Conservation (phyloP, 2,888 invertebrate species). For the Eristalis tenax region DNA sequence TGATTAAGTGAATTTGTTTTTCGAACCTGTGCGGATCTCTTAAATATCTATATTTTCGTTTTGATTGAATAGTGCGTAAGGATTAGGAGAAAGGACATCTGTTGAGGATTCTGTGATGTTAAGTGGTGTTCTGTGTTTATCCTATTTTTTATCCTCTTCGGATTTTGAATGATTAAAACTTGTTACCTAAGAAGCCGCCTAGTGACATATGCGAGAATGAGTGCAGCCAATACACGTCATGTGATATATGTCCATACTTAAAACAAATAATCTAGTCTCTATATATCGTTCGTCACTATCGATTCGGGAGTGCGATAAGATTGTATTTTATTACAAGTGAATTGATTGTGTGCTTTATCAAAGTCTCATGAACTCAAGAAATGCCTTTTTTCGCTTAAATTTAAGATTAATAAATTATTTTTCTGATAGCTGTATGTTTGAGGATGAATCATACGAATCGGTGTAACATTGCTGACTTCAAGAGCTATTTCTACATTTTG, state of each 20-base stretch:
- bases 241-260: slow-evolving; percentile 34
- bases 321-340: slow-evolving; percentile 12
- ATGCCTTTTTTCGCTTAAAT: background rate
- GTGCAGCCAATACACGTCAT: slow-evolving; percentile 34
- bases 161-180: background rate
- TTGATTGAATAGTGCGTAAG: background rate
- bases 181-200: slow-evolving; percentile 28
- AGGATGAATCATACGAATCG: background rate
- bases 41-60: background rate
- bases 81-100: background rate
- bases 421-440: background rate
- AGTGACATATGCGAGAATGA: slow-evolving; percentile 15
- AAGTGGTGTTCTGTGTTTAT: background rate
- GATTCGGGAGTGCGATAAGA: slow-evolving; percentile 49
- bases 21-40: background rate
- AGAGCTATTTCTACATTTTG: background rate
- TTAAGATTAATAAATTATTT: background rate
- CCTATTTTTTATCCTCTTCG: background rate
- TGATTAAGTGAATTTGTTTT: slow-evolving; percentile 34
- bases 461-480: background rate
- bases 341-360: background rate
- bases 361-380: background rate
- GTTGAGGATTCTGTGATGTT: background rate
- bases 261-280: background rate
- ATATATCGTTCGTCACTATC: background rate